A percentile compares a stretch with the other conserved stretches of the same genome.
phyloP scores from a whole-genome alignment of 92 coral and sea anemone genomes.

The Ricordea florida region DNA sequence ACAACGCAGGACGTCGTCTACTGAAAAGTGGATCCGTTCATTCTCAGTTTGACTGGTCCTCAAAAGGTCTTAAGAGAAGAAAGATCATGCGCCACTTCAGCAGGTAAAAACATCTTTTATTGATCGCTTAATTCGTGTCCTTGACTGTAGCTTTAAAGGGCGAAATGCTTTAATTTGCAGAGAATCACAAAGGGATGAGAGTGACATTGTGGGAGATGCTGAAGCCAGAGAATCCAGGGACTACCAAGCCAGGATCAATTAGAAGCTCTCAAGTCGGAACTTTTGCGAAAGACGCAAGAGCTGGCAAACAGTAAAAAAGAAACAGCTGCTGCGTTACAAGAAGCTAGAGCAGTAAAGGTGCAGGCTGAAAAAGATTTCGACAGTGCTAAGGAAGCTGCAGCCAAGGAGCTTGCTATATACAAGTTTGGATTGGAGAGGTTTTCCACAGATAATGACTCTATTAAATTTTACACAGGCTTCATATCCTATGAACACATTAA shows the following conservation, averaged over 20 bases:
- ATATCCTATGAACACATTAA: constrained; percentile 37
- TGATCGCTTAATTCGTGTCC: background rate
- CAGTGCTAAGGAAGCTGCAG: constrained; percentile 8
- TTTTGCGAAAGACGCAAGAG: constrained; percentile 7
- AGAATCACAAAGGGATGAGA: constrained; percentile 55
- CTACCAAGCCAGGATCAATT: constrained; percentile 6
- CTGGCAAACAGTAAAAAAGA: constrained; percentile 10
- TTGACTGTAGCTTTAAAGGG: background rate
- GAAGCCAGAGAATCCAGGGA: background rate
- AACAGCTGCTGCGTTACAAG: constrained; percentile 18
- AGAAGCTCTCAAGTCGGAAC: constrained; percentile 10
- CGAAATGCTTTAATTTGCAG: constrained; percentile 22
- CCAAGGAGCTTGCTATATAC: constrained; percentile 13
- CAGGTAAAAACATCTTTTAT: background rate
- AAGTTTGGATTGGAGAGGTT: constrained; percentile 58
- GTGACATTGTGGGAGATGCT: constrained; percentile 22
- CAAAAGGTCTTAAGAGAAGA: constrained; percentile 13
- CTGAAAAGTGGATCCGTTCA: no score
- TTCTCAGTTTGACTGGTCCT: constrained; percentile 24
- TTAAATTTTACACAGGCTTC: constrained; percentile 55
- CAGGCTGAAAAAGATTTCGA: constrained; percentile 15
- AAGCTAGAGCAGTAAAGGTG: constrained; percentile 16
- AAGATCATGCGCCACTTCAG: constrained; percentile 30
- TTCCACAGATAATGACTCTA: constrained; percentile 33
- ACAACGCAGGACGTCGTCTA: constrained; percentile 23